These are phyloP conservation scores for Trichopoda pennipes DNA, from an alignment of 2,888 invertebrate genomes.

Conservation along the genomic window DNA sequence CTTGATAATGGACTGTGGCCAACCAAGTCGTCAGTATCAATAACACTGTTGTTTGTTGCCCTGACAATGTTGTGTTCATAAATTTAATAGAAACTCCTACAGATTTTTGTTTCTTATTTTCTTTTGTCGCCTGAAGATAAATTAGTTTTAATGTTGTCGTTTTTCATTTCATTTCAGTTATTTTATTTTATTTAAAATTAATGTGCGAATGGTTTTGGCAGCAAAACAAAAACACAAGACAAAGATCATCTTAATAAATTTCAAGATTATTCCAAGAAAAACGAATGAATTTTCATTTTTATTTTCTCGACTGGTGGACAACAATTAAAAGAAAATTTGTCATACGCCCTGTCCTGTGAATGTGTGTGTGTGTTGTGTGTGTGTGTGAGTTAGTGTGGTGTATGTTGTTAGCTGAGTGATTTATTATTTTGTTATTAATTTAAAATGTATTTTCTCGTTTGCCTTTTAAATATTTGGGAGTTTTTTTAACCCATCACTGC, in stretches of 20 bases:
- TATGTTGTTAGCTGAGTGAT: conserved; percentile 6
- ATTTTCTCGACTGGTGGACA: conserved; percentile 36
- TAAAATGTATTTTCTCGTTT: not conserved
- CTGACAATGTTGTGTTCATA: conserved; percentile 29
- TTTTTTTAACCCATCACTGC: no score
- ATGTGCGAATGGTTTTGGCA: conserved; percentile 38
- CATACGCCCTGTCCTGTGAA: conserved; percentile 19
- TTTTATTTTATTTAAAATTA: conserved; percentile 33
- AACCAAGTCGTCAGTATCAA: conserved; percentile 37
- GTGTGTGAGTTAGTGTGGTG: not conserved
- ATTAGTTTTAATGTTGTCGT: conserved; percentile 30
- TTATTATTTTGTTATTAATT: conserved; percentile 42
- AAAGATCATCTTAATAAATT: conserved; percentile 28
- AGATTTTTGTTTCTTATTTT: conserved; percentile 1
- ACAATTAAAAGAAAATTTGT: conserved; percentile 52
- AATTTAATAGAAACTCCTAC: conserved; percentile 27
- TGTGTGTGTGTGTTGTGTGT: not conserved
- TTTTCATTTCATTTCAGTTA: conserved; percentile 19
- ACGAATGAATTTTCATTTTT: conserved; percentile 4
- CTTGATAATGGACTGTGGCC: conserved; percentile 65
- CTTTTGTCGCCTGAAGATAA: conserved; percentile 33
- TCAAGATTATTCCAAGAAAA: conserved; percentile 17
- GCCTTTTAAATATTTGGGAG: not conserved
- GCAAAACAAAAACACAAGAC: not conserved
- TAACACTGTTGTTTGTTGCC: conserved; percentile 38